These are phyloP conservation scores for Leptopterna dolabrata DNA, from an alignment of 2,888 invertebrate species.

Conservation along the genomic window DNA sequence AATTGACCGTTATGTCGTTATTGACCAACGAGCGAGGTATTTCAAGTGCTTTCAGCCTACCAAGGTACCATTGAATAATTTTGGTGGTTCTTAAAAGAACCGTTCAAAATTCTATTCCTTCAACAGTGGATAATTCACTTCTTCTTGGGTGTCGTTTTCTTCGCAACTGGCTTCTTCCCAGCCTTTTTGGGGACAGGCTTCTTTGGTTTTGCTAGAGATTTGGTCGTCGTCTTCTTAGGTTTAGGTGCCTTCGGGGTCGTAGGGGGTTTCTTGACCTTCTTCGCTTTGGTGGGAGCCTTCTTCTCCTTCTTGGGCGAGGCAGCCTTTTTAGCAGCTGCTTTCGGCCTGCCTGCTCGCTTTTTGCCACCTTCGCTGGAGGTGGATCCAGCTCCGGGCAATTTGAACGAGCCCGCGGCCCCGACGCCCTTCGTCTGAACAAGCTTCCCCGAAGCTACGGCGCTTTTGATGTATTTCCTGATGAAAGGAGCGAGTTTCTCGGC, in stretches of 20 bases:
- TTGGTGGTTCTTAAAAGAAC: slow-evolving; percentile 61
- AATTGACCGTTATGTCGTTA: too few relatives aligned
- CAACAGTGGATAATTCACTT: background rate
- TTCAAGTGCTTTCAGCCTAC: too few relatives aligned
- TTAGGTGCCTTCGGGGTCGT: slow-evolving; percentile 47
- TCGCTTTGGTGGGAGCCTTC: background rate
- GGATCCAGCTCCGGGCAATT: slow-evolving; percentile 47
- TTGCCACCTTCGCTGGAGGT: background rate
- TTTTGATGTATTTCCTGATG: slow-evolving; percentile 73
- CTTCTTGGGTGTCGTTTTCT: slow-evolving; percentile 39
- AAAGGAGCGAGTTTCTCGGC: slow-evolving; percentile 71
- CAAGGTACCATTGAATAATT: background rate
- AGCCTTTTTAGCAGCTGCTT: slow-evolving; percentile 13
- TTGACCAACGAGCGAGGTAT: background rate
- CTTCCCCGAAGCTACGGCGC: slow-evolving; percentile 68
- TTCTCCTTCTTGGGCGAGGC: background rate
- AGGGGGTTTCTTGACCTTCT: slow-evolving; percentile 39
- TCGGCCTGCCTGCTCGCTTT: slow-evolving; percentile 10
- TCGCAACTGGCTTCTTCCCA: slow-evolving; percentile 21
- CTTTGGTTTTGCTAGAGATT: slow-evolving; percentile 43
- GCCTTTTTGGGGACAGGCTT: slow-evolving; percentile 14
- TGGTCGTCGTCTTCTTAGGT: slow-evolving; percentile 30
- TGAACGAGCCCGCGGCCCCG: slow-evolving; percentile 59
- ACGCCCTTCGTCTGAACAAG: slow-evolving; percentile 59
- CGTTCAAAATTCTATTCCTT: slow-evolving; percentile 54